Evolutionary conservation across 1,140 invertebrate genomes (phyloP).

Genomic region (Aphidius ervi): DNA sequence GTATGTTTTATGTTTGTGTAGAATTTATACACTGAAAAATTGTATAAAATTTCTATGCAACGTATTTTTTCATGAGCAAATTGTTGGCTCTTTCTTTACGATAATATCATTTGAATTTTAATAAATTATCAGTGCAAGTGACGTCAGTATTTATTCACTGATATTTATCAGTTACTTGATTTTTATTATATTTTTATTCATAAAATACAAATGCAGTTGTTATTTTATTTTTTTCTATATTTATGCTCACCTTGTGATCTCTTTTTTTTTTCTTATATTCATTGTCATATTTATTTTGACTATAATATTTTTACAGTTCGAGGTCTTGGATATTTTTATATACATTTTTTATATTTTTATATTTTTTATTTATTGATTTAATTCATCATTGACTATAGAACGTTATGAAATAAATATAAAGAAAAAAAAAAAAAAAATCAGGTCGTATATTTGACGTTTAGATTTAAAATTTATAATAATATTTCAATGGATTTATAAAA

Average conservation of each 20-base stretch:
- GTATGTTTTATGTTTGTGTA: slow-evolving; percentile 17
- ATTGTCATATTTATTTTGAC: neutral
- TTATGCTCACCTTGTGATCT: neutral
- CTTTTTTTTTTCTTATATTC: neutral
- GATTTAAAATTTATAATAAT: neutral
- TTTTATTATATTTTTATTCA: slow-evolving; percentile 7
- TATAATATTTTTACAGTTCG: neutral
- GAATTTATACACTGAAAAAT: slow-evolving; percentile 30
- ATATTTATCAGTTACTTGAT: slow-evolving; percentile 19
- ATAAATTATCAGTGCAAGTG: slow-evolving; percentile 38
- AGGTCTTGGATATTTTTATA: neutral
- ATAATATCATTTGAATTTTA: slow-evolving; percentile 50
- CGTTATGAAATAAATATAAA: too few species aligned
- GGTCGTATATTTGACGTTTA: too few species aligned
- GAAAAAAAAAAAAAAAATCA: too few species aligned
- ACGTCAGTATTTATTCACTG: slow-evolving; percentile 25
- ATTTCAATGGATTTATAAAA: neutral
- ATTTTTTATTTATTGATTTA: too few species aligned
- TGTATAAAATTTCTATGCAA: slow-evolving; percentile 37
- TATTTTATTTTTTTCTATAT: neutral
- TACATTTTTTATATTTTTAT: too few species aligned
- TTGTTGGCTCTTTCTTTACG: neutral
- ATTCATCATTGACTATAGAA: too few species aligned
- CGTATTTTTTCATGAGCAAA: neutral
- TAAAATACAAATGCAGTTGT: neutral